Evolutionary conservation across 2,113 vertebrate genomes (phyloP).

Genomic region (Lepus europaeus): DNA sequence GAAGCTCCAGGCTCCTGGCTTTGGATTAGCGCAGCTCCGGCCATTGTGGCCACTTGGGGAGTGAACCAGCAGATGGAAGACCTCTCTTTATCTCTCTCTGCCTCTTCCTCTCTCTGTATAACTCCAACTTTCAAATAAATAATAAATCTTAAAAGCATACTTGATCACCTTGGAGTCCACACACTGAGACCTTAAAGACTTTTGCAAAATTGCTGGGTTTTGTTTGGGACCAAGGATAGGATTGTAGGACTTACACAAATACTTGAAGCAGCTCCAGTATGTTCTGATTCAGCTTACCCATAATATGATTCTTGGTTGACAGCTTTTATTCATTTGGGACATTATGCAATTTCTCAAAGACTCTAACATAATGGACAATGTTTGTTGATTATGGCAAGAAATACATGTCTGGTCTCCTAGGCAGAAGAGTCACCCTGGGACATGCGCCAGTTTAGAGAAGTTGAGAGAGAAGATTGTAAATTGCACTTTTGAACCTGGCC

Average conservation of each 20-base stretch:
- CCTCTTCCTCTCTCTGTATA: no score
- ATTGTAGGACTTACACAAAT: conserved; percentile 37
- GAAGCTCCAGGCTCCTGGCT: no score
- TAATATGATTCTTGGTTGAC: conserved; percentile 34
- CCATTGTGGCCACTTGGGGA: no score
- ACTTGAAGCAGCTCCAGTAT: conserved; percentile 9
- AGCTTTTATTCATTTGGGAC: conserved; percentile 59
- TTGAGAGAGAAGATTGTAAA: conserved; percentile 82
- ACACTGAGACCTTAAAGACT: conserved; percentile 41
- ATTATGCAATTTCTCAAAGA: conserved; percentile 71
- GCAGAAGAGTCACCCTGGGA: conserved; percentile 59
- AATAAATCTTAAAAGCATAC: background rate
- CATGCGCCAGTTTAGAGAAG: conserved; percentile 68
- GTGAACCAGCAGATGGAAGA: no score
- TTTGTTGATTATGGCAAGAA: conserved; percentile 70
- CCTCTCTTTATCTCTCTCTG: no score
- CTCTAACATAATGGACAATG: conserved; percentile 51
- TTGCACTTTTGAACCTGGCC: conserved; percentile 84
- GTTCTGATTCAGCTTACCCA: background rate
- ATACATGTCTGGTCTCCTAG: conserved; percentile 57
- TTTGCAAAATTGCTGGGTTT: conserved; percentile 58
- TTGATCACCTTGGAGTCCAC: conserved; percentile 35
- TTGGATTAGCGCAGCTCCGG: no score
- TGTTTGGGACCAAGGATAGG: conserved; percentile 27
- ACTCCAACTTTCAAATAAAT: no score